Evolutionary conservation across 2,888 invertebrate species (phyloP).

Genomic region (Timandra comae): DNA sequence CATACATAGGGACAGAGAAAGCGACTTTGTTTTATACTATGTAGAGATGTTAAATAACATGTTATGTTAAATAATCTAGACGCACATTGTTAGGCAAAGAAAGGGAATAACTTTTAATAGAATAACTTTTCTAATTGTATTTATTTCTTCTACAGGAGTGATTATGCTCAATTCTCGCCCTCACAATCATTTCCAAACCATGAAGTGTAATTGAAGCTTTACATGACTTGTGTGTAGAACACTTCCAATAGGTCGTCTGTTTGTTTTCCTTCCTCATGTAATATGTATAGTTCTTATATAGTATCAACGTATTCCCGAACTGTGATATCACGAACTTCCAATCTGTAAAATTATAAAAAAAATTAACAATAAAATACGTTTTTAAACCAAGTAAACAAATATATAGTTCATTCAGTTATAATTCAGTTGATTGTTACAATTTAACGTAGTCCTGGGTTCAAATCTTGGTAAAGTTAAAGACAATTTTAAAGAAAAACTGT

Average conservation of each 20-base stretch:
- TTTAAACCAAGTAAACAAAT: no score
- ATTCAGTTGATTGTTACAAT: neutral
- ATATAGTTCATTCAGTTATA: neutral
- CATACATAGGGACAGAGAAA: no score
- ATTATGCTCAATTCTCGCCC: no score
- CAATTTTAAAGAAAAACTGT: no score
- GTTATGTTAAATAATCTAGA: no score
- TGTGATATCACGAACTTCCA: conserved; percentile 1
- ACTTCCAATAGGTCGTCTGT: conserved; percentile 7
- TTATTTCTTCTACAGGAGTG: no score
- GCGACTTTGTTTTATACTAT: no score
- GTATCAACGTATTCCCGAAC: neutral
- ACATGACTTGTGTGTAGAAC: conserved; percentile 2
- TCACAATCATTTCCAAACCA: neutral
- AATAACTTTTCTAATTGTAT: no score
- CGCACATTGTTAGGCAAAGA: no score
- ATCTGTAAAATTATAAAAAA: neutral
- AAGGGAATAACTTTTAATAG: no score
- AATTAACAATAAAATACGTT: neutral
- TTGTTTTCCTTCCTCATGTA: conserved; percentile 1
- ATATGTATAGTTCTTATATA: conserved; percentile 7
- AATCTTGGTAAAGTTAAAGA: no score
- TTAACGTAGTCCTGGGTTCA: conserved; percentile 2
- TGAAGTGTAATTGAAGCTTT: neutral
- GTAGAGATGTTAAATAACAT: no score